Evolutionary conservation across 2,888 invertebrate genomes (phyloP), one percentile per base, ranked within the genome.

Genomic region (Copidosoma aretas): DNA sequence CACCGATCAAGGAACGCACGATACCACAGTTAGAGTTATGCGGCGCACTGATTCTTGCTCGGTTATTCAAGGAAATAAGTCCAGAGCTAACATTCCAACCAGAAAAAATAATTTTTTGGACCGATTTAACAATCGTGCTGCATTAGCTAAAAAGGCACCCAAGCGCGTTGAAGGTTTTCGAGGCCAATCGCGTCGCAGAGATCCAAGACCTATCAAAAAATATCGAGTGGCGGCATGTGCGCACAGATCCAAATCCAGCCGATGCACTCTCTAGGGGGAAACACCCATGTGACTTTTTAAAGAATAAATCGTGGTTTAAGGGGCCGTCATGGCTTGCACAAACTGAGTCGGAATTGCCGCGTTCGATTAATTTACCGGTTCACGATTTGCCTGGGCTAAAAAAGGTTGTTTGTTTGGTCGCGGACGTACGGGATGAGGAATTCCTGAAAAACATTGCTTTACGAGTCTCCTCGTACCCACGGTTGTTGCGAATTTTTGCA

Each of bases 231-330:
- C 65, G 72, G 49, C 68, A 73, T 41, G 71, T 74, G 1, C 43
- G 56, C 8, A 56, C 71, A 0, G 59, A 60, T 1, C 53, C 73
- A 10, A 75, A 75, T 52, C 74, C 74, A 15, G 75, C 75, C 1
- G 74, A 75, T 54, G 54, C 67, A 0, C 52, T 73, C 1, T 75
- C 72, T 1, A 59, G 73, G n/a, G 70, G 73, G 21, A 68, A 73
- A 52, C 43, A 68, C 22, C 72, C 73, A 1, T 15, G 25, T 14
- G 68, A 72, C n/a, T 71, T 74, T 49, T n/a, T 71, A 3, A 39
- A 52, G 51, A 72, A 72, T 32, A 49, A 24, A 1, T 24, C 57
- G 8, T 74, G 71, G 70, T 53, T 52, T 2, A 1, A 52, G 17
- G 73, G 72, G 8, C 74, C 73, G 1, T 8, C n/a, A 0, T 75